These are phyloP conservation scores for crab-eating macaque (Macaca fascicularis) DNA, from an alignment of 2,113 vertebrate genomes.

Conservation along the genomic window DNA sequence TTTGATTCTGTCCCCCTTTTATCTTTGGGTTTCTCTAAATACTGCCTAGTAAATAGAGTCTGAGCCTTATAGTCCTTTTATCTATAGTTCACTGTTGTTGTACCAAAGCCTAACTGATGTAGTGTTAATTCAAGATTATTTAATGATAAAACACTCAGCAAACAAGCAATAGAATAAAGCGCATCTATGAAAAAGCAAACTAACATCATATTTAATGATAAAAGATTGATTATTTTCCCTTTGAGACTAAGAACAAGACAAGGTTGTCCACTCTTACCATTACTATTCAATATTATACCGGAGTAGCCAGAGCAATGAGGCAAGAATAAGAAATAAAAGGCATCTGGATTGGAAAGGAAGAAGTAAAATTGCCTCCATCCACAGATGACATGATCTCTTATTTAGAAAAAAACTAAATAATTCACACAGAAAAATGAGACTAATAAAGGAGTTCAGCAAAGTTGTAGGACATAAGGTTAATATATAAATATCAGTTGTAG, in stretches of 20 bases:
- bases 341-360: neutral
- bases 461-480: neutral
- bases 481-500: neutral
- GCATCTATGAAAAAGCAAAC: neutral
- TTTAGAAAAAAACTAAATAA: neutral
- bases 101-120: neutral
- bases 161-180: neutral
- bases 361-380: neutral
- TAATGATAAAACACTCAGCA: neutral
- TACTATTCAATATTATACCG: neutral
- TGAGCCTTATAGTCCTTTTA: neutral
- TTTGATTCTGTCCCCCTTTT: neutral
- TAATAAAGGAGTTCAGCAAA: neutral
- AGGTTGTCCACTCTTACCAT: neutral
- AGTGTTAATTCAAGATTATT: neutral
- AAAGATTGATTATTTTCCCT: neutral
- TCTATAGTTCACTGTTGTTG: neutral
- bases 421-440: neutral
- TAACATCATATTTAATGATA: neutral
- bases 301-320: neutral
- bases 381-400: neutral
- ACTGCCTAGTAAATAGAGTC: neutral
- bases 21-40: neutral
- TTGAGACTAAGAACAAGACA: neutral
- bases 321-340: slow-evolving; percentile 14